Evolutionary conservation across 2,888 invertebrate species (phyloP), one percentile per base, ranked within the genome.

Genomic region (Eurois occulta): DNA sequence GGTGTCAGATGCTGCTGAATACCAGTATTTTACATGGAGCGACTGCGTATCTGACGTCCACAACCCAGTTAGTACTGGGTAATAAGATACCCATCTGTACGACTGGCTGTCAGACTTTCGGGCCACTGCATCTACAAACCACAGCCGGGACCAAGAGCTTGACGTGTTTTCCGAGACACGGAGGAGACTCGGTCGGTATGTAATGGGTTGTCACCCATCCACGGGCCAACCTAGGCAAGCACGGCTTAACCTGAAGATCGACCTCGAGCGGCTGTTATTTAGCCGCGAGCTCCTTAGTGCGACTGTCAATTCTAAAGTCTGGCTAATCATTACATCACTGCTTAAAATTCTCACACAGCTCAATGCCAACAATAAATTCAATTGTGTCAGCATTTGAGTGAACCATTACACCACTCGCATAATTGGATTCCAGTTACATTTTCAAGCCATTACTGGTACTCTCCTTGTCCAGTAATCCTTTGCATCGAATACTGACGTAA

Each of bases 381-480:
- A 46, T 65, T 13, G 10, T 24, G 73, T 46, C 28, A 62, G n/a
- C 28, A 28, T 7, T 46, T 43, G 24, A 78, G 10, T 52, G 16
- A 43, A 0, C 52, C 28, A 81, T 71, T 43, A 62, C 8, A 43
- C 11, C n/a, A 62, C 32, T n/a, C 6, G 7, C 28, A n/a, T 28
- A 55, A 84, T 70, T 70, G 24, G 64, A 68, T 65, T 48, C 73
- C 60, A 65, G 73, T 77, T 67, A 84, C 72, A 72, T 71, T 82
- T 84, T 66, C 46, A 58, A 24, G 43, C 62, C 21, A 68, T 77
- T 77, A 73, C 32, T 41, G 11, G 24, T 18, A 2, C 41, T 35
- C 46, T 74, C 41, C 52, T 43, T 38, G 69, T 13, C 28, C 77
- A 60, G 77, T 87, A 77, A 80, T 84, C 68, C 60, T 2, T 43